Evolutionary conservation across 2,797 vertebrate species (phyloP).

Genomic region (Spea hammondii): DNA sequence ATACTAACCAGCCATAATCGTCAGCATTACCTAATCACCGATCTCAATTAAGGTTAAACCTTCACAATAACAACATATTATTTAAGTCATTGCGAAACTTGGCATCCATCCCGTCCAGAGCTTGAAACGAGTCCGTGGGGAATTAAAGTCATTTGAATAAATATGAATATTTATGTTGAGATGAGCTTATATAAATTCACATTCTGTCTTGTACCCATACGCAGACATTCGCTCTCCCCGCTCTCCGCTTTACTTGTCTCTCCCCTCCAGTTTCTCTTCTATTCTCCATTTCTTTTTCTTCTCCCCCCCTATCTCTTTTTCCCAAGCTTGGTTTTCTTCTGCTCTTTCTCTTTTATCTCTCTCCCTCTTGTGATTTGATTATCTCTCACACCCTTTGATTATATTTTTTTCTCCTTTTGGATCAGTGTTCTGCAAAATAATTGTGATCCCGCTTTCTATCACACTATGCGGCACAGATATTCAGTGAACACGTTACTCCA

Average conservation of each 20-base stretch:
- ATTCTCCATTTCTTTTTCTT: too few relatives aligned
- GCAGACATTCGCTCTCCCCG: neutral
- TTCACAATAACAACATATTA: constrained; percentile 9
- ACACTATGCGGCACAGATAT: too few relatives aligned
- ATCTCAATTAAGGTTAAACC: constrained; percentile 43
- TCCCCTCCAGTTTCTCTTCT: too few relatives aligned
- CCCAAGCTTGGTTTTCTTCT: too few relatives aligned
- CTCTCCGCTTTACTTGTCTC: too few relatives aligned
- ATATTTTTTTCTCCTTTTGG: neutral
- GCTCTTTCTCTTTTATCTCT: neutral
- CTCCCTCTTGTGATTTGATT: neutral
- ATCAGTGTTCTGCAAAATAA: too few relatives aligned
- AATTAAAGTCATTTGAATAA: neutral
- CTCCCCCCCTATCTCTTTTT: neutral
- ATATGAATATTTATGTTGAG: neutral
- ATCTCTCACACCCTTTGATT: neutral
- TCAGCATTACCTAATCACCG: constrained; percentile 42
- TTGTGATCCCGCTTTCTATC: too few relatives aligned
- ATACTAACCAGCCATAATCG: constrained; percentile 36
- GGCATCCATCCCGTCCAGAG: neutral
- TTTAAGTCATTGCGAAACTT: neutral
- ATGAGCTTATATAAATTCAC: neutral
- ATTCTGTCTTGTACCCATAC: too few relatives aligned
- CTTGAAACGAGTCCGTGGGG: neutral
- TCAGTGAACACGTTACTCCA: too few relatives aligned